Percentiles rank a stretch among this genome's conserved stretches.
Conservation (phyloP, 1,140 invertebrate genomes). For the Bombyx mori region ASM3026992v2 NC_085127.1:11236501-11237000, state of each 20-base stretch:
- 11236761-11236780: conserved; percentile 33
- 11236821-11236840: conserved; percentile 63
- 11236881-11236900: conserved; percentile 27
- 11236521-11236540: conserved; percentile 80
- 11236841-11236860: conserved; percentile 64
- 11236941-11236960: conserved; percentile 8
- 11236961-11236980: too few species aligned
- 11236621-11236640: conserved; percentile 95
- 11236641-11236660: conserved; percentile 90
- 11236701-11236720: conserved; percentile 45
- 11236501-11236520: conserved; percentile 56
- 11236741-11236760: conserved; percentile 9
- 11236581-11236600: conserved; percentile 98
- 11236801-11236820: conserved; percentile 70
- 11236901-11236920: conserved; percentile 47
- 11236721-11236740: conserved; percentile 38
- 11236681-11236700: conserved; percentile 70
- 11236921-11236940: conserved; percentile 43
- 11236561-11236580: conserved; percentile 97
- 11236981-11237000: too few species aligned
- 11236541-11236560: conserved; percentile 86
- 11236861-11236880: conserved; percentile 58
- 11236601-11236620: conserved; percentile 97
- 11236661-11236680: conserved; percentile 95
- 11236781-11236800: conserved; percentile 57